phyloP scores from a whole-genome alignment of 2,797 vertebrate species.

The Typhlichthys subterraneus region DNA sequence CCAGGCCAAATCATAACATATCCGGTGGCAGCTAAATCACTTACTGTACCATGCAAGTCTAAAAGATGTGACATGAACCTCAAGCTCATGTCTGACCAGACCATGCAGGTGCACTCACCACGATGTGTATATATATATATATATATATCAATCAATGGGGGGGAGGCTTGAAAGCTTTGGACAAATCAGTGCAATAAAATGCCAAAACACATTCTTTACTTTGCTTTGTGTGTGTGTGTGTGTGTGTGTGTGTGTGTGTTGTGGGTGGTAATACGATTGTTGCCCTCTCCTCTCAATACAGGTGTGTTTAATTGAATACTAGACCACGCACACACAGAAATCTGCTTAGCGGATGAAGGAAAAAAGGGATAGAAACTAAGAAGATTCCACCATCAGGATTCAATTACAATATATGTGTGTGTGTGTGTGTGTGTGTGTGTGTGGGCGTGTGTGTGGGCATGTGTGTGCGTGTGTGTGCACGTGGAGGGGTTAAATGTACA shows the following conservation, averaged over 20 bases:
- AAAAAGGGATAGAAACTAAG: constrained; percentile 39
- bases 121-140: no score
- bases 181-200: neutral
- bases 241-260: neutral
- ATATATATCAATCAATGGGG: no score
- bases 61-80: no score
- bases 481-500: constrained; percentile 70
- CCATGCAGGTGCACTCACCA: no score
- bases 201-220: neutral
- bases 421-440: no score
- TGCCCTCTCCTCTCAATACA: constrained; percentile 30
- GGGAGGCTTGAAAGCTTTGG: no score
- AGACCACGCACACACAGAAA: constrained; percentile 38
- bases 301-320: constrained; percentile 30
- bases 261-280: constrained; percentile 22
- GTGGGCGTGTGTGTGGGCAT: no score
- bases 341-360: constrained; percentile 49
- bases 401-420: constrained; percentile 59
- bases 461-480: neutral
- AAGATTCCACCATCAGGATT: constrained; percentile 72
- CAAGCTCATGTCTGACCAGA: no score
- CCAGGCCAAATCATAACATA: constrained; percentile 61
- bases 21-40: constrained; percentile 43
- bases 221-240: neutral
- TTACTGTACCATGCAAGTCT: no score